Evolutionary conservation across 2,113 vertebrate species (phyloP).

Genomic region (Xyrauchen texanus): DNA sequence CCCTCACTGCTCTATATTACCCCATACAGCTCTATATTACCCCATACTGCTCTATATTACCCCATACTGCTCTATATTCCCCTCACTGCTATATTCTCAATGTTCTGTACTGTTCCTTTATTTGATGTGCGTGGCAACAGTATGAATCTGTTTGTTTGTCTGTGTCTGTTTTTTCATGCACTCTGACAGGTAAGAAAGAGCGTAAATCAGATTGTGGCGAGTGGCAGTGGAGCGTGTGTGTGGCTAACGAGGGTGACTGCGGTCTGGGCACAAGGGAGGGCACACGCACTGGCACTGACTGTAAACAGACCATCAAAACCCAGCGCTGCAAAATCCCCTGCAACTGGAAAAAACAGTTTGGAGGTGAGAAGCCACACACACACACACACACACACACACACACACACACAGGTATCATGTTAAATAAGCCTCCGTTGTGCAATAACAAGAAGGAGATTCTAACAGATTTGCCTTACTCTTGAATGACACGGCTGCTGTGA

Average conservation of each 20-base stretch:
- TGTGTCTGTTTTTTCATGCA: background rate
- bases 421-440: background rate
- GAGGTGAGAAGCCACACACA: conserved; percentile 76
- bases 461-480: conserved; percentile 15
- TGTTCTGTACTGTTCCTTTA: too few species aligned
- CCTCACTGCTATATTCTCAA: background rate
- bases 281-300: conserved; percentile 86
- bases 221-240: conserved; percentile 97
- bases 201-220: conserved; percentile 95
- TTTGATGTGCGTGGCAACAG: background rate
- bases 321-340: conserved; percentile 98
- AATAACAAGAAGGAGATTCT: background rate
- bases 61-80: too few species aligned
- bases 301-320: conserved; percentile 96
- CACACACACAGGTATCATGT: background rate
- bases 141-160: background rate
- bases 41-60: background rate
- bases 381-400: conserved; percentile 4
- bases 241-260: conserved; percentile 90
- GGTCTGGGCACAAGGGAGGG: conserved; percentile 94
- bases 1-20: background rate
- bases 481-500: conserved; percentile 30
- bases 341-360: conserved; percentile 99
- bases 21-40: background rate
- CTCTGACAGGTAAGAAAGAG: conserved; percentile 84